Evolutionary conservation across 2,888 invertebrate genomes (phyloP).

Genomic region (Leptinotarsa rubiginosa): DNA sequence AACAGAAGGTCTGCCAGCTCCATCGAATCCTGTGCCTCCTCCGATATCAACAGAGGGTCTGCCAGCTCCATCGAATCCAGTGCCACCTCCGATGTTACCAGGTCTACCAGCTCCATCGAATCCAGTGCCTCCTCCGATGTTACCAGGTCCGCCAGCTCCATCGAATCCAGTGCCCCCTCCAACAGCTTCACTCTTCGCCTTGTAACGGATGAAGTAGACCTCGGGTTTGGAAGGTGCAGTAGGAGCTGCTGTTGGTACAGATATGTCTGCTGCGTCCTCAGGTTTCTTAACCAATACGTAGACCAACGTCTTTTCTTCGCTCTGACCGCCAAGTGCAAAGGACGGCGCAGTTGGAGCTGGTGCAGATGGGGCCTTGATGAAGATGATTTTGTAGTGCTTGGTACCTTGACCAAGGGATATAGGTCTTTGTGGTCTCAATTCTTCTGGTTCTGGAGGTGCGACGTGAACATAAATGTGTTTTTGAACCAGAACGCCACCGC

Average conservation of each 20-base stretch:
- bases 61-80: slow-evolving; percentile 24
- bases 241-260: slow-evolving; percentile 82
- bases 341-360: slow-evolving; percentile 81
- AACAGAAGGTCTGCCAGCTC: slow-evolving; percentile 64
- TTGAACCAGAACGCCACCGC: slow-evolving; percentile 75
- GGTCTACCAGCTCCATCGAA: slow-evolving; percentile 23
- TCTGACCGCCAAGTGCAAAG: slow-evolving; percentile 82
- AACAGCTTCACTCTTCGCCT: slow-evolving; percentile 71
- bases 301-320: slow-evolving; percentile 88
- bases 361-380: slow-evolving; percentile 74
- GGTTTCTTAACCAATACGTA: slow-evolving; percentile 90
- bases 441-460: slow-evolving; percentile 84
- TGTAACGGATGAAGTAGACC: slow-evolving; percentile 90
- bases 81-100: slow-evolving; percentile 15
- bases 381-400: slow-evolving; percentile 91
- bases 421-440: slow-evolving; percentile 72
- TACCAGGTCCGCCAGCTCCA: slow-evolving; percentile 44
- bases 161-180: slow-evolving; percentile 40
- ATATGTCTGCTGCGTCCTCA: slow-evolving; percentile 77
- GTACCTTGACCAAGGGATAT: slow-evolving; percentile 78
- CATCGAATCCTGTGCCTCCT: slow-evolving; percentile 28
- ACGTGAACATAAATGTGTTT: slow-evolving; percentile 91
- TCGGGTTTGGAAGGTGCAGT: slow-evolving; percentile 90
- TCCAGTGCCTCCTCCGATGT: slow-evolving; percentile 44
- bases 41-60: background rate